These are phyloP conservation scores for Helostoma temminkii DNA, from an alignment of 2,797 vertebrate genomes.

Conservation along the genomic window DNA sequence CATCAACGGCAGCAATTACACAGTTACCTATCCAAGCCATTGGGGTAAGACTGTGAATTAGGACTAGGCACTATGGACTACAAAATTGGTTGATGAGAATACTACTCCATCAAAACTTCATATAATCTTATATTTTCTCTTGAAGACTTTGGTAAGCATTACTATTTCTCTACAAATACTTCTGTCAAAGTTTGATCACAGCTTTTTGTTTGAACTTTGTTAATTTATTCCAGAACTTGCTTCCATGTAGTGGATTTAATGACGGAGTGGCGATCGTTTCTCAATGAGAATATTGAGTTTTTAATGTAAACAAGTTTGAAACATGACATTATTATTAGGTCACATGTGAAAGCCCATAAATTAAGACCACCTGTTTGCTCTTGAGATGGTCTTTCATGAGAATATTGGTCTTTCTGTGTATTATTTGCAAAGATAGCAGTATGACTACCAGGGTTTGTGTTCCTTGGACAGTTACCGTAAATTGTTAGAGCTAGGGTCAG, in stretches of 20 bases:
- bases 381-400: conserved; percentile 40
- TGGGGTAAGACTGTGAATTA: conserved; percentile 35
- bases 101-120: conserved; percentile 8
- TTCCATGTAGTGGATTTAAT: not conserved
- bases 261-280: not conserved
- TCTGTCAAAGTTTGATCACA: conserved; percentile 1
- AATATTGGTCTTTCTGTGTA: conserved; percentile 48
- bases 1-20: conserved; percentile 33
- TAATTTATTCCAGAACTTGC: not conserved
- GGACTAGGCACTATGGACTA: conserved; percentile 8
- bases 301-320: conserved; percentile 10
- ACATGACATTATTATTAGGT: conserved; percentile 37
- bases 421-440: conserved; percentile 67
- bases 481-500: conserved; percentile 61
- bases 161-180: not conserved
- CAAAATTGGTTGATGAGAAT: not conserved
- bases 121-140: conserved; percentile 14
- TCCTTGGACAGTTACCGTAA: conserved; percentile 64
- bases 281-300: conserved; percentile 2
- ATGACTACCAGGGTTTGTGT: conserved; percentile 60
- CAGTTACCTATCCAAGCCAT: conserved; percentile 42
- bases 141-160: conserved; percentile 57
- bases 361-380: conserved; percentile 50
- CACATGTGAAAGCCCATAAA: conserved; percentile 42
- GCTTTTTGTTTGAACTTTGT: no score